Percentiles rank a stretch among this genome's conserved stretches.
These are phyloP conservation scores for Platanista minor DNA, from an alignment of 2,113 vertebrate genomes.

Conservation along the genomic window DNA sequence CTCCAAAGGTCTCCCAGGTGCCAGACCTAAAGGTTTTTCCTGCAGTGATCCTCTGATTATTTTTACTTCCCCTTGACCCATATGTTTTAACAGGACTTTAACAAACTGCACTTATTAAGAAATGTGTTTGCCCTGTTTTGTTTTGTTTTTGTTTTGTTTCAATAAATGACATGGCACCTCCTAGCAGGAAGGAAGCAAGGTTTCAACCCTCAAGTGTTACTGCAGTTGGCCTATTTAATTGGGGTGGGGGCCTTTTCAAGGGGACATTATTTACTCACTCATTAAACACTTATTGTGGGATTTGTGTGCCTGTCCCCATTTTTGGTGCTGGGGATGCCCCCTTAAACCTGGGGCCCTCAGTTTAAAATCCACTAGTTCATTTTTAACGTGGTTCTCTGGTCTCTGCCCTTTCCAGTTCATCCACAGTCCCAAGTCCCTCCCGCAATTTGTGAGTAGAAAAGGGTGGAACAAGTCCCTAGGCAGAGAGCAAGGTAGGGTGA, in stretches of 20 bases:
- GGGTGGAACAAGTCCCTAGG: background rate
- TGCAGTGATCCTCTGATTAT: slow-evolving; percentile 29
- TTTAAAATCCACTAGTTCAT: background rate
- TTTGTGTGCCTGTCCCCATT: background rate
- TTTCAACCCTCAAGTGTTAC: slow-evolving; percentile 39
- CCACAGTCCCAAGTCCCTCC: background rate
- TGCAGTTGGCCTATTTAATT: slow-evolving; percentile 58
- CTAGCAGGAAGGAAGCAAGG: slow-evolving; percentile 61
- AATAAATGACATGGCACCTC: slow-evolving; percentile 71
- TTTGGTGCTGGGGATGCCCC: background rate
- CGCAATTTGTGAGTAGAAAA: background rate
- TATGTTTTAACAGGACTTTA: slow-evolving; percentile 67
- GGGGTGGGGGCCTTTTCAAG: slow-evolving; percentile 28
- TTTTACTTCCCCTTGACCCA: slow-evolving; percentile 43
- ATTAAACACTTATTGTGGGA: background rate
- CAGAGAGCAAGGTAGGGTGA: background rate
- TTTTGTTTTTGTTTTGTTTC: slow-evolving; percentile 58
- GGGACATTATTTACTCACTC: background rate
- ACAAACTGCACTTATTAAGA: slow-evolving; percentile 71
- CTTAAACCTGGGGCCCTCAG: background rate
- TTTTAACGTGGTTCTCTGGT: background rate
- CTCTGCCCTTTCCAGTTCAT: background rate
- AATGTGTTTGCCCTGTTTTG: slow-evolving; percentile 70
- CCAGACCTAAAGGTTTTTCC: slow-evolving; percentile 19
- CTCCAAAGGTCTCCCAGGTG: background rate